Evolutionary conservation across 2,888 invertebrate genomes (phyloP).

Genomic region (Gryllus longicercus): DNA sequence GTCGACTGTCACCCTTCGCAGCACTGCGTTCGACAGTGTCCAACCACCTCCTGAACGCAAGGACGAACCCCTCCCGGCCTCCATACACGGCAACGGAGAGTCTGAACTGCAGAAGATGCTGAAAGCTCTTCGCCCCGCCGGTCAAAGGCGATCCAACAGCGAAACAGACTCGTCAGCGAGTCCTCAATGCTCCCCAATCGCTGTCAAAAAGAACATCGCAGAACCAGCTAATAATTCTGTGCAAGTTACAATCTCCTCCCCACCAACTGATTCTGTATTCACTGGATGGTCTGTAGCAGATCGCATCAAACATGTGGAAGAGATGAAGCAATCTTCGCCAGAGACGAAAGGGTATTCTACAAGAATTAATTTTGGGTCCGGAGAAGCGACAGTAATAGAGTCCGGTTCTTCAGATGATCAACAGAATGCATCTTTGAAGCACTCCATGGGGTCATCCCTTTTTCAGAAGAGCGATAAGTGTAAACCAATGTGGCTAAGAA

Average conservation of each 20-base stretch:
- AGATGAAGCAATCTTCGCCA: constrained; percentile 37
- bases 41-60: background rate
- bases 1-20: constrained; percentile 49
- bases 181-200: background rate
- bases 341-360: constrained; percentile 54
- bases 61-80: background rate
- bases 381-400: constrained; percentile 48
- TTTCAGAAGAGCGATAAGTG: constrained; percentile 28
- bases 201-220: background rate
- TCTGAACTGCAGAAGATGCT: constrained; percentile 36
- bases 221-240: background rate
- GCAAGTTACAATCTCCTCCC: constrained; percentile 28
- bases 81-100: constrained; percentile 19
- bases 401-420: constrained; percentile 21
- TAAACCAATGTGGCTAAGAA: constrained; percentile 44
- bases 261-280: constrained; percentile 19
- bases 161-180: background rate
- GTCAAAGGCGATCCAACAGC: constrained; percentile 20
- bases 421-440: background rate
- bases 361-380: constrained; percentile 55
- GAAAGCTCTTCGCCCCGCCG: constrained; percentile 36
- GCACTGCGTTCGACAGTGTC: constrained; percentile 18
- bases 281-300: constrained; percentile 52
- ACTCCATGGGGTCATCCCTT: background rate
- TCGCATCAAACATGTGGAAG: constrained; percentile 51